Percentiles rank a stretch among this genome's conserved stretches.
Conservation (phyloP, 2,797 vertebrate genomes). For the Lithobates sylvaticus region DNA sequence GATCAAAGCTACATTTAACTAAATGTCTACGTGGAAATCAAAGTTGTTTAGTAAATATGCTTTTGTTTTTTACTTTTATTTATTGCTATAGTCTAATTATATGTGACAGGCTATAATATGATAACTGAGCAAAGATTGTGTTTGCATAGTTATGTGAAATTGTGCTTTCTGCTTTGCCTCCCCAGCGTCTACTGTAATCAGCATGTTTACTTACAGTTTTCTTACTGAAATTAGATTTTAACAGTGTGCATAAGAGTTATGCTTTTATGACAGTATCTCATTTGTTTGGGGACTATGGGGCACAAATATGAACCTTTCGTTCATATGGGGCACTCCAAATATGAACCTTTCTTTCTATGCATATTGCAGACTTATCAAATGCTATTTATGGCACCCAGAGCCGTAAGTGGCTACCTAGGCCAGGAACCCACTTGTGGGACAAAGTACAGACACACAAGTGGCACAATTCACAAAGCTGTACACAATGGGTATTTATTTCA, state of each 20-base stretch:
- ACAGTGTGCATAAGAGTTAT: not conserved
- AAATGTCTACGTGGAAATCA: too few relatives aligned
- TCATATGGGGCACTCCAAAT: too few relatives aligned
- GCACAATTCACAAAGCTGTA: not conserved
- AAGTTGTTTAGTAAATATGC: too few relatives aligned
- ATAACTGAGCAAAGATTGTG: too few relatives aligned
- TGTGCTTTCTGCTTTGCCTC: not conserved
- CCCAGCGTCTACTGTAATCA: not conserved
- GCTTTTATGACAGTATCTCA: not conserved
- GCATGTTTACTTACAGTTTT: constrained; percentile 1
- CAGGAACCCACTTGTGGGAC: not conserved
- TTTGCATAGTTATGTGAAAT: too few relatives aligned
- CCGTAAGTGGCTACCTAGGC: not conserved
- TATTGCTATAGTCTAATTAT: too few relatives aligned
- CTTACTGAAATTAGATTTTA: not conserved
- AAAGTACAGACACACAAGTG: not conserved
- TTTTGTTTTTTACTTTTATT: too few relatives aligned
- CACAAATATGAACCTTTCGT: too few relatives aligned
- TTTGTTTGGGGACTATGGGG: not conserved
- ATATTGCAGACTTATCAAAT: not conserved
- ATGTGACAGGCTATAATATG: too few relatives aligned
- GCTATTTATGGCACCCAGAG: not conserved
- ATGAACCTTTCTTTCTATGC: not conserved
- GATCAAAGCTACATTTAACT: too few relatives aligned
- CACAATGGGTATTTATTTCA: not conserved